Base-by-base conservation (phyloP, 2,797 vertebrate genomes). In the Gadopsis bispinosus region DNA sequence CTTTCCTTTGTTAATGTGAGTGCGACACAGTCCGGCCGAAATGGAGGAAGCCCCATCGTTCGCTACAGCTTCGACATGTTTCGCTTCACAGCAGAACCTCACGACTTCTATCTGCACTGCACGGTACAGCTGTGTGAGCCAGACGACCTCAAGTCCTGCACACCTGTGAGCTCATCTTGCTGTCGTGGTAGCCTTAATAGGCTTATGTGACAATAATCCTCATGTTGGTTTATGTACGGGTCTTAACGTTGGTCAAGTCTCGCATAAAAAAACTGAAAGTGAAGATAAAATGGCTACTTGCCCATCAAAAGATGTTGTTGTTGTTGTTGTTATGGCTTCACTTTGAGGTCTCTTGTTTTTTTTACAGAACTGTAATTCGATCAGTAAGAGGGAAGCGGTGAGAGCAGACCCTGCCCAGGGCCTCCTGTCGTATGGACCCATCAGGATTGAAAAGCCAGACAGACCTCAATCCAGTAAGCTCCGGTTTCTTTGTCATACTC, bases 11-110 rank as follows among this genome's bases (percentile, higher is more conserved):
- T 83, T 1, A 84, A 87, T 1, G 6, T 17, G n/a, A 89, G 53
- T 0, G 13, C 11, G 0, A 79, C 43, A 3, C 48, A 55, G 54
- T 48, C 72, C 0, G 81, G 80, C 10, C 26, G 4, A 0, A 95
- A 95, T 0, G 95, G 94, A 0, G 77, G 61, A 4, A 78, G 83
- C 9, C 84, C 93, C 10, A 75, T 73, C 1, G 33, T 94, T 5
- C 94, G 84, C 51, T 96, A 88, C 88, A 93, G 91, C 63, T 96
- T 95, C 12, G 88, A 91, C 62, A 95, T 96, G 94, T 95, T 96
- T 53, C 93, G 91, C 47, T 95, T 96, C 76, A 73, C 69, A 0
- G 1, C 43, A 0, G 88, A 89, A 0, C 93, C 94, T 0, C 72
- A 87, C 3, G 73, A 92, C n/a, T 73, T 95, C 14, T 96, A 94